A percentile compares a stretch with the other conserved stretches of the same genome.
These are phyloP conservation scores for Caranx ignobilis DNA, from an alignment of 2,113 vertebrate genomes.

Conservation along the genomic window DNA sequence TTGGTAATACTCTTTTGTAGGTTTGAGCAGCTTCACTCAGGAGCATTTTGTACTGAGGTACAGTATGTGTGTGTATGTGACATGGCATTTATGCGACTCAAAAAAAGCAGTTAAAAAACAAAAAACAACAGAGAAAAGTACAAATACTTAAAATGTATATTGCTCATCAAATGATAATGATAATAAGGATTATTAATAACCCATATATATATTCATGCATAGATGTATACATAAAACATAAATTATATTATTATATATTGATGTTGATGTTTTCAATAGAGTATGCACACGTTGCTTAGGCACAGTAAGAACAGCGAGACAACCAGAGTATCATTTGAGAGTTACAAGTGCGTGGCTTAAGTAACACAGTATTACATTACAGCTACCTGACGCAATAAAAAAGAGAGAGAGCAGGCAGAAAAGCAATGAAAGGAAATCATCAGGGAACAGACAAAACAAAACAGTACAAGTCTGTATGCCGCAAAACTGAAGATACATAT, in stretches of 20 bases:
- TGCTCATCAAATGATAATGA: no score
- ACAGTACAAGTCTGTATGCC: no score
- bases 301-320: background rate
- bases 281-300: background rate
- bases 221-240: no score
- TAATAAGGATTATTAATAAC: no score
- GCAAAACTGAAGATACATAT: no score
- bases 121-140: no score
- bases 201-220: no score
- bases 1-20: background rate
- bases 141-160: no score
- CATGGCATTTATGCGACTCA: no score
- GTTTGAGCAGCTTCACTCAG: slow-evolving; percentile 2
- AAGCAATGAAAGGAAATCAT: background rate
- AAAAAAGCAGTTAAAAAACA: no score
- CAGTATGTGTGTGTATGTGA: background rate
- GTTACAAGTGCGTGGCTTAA: background rate
- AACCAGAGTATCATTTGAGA: background rate
- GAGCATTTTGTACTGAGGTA: slow-evolving; percentile 17
- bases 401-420: background rate
- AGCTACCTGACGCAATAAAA: background rate
- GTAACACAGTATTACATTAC: background rate
- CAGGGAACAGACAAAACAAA: background rate
- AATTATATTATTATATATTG: no score
- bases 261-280: no score